Evolutionary conservation across 2,113 vertebrate species (phyloP).

Genomic region (Phylloscopus trochiloides): DNA sequence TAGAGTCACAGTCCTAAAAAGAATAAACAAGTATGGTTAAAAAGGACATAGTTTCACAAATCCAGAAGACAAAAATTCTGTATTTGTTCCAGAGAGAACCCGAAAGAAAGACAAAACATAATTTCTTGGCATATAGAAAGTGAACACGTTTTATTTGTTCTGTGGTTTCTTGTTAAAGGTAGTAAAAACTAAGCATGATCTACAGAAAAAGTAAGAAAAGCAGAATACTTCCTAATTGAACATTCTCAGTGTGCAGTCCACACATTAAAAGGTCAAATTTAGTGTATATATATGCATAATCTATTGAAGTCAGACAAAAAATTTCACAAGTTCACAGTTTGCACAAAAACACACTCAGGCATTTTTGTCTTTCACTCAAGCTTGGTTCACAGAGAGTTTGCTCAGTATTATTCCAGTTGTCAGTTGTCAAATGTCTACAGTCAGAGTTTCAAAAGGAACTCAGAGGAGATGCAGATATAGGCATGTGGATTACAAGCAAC

Average conservation of each 20-base stretch:
- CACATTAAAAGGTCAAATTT: neutral
- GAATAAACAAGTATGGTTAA: neutral
- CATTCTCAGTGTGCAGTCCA: neutral
- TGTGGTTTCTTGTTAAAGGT: neutral
- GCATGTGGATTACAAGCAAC: neutral
- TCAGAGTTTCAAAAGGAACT: neutral
- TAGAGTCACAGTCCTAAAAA: slow-evolving; percentile 86
- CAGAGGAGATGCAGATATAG: neutral
- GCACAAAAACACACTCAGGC: neutral
- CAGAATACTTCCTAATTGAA: neutral
- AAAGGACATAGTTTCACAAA: neutral
- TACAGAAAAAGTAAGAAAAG: neutral
- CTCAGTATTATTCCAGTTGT: neutral
- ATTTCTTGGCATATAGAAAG: neutral
- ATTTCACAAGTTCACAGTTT: neutral
- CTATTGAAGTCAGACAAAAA: neutral
- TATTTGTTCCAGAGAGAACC: neutral
- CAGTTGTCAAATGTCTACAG: neutral
- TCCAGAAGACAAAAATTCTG: neutral
- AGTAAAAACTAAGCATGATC: neutral
- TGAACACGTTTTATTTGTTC: neutral
- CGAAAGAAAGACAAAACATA: neutral
- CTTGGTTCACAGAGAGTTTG: neutral
- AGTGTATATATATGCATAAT: neutral
- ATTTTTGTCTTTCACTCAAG: neutral